Percentiles rank a stretch among this genome's conserved stretches.
phyloP scores from a whole-genome alignment of 37 sponge, comb jelly and placozoan genomes.

The Ianthella basta region DNA sequence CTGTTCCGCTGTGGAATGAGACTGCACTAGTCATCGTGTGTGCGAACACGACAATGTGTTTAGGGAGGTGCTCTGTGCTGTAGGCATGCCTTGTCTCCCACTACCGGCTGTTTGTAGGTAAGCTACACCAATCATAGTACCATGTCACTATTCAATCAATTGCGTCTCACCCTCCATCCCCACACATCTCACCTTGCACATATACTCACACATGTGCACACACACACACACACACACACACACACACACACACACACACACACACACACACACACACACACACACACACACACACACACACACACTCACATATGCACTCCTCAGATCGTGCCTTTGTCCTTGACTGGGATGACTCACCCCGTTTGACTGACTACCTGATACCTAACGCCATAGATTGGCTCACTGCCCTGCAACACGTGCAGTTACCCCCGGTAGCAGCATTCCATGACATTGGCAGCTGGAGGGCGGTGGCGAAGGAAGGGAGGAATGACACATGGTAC shows the following conservation, averaged over 20 bases:
- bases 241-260: constrained; percentile 1
- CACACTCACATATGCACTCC: not conserved
- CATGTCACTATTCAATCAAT: not conserved
- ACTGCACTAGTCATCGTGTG: not conserved
- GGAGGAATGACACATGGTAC: constrained; percentile 54
- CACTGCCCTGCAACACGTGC: not conserved
- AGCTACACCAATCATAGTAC: not conserved
- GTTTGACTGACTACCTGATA: constrained; percentile 36
- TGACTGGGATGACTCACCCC: constrained; percentile 56
- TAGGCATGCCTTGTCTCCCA: not conserved
- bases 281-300: constrained; percentile 15
- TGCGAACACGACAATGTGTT: too few relatives aligned
- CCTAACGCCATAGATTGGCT: constrained; percentile 60
- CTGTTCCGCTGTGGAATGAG: not conserved
- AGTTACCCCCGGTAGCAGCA: constrained; percentile 26
- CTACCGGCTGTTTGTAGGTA: not conserved
- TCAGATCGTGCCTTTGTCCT: constrained; percentile 66
- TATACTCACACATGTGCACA: not conserved
- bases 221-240: constrained; percentile 5
- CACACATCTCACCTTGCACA: constrained; percentile 1
- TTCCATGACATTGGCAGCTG: constrained; percentile 65
- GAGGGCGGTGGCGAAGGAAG: constrained; percentile 27
- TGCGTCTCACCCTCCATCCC: not conserved
- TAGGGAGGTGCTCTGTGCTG: not conserved
- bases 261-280: not conserved